phyloP scores from a whole-genome alignment of 2,113 vertebrate genomes.

The Pachyramphus minor region DNA sequence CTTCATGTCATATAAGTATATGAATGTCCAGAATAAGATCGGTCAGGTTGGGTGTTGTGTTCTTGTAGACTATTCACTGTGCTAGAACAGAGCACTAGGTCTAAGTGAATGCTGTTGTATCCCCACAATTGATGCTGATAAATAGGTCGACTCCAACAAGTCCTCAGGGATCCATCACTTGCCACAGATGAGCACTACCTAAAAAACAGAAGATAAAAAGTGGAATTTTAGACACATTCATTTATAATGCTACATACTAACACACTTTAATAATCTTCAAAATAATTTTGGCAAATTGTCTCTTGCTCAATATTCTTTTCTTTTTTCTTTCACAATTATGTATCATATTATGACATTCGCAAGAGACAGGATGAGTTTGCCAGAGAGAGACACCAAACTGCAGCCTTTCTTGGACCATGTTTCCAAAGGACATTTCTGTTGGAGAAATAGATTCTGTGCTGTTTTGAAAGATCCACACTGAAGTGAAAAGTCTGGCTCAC shows the following conservation, averaged over 20 bases:
- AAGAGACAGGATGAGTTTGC: not conserved
- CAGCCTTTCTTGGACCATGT: not conserved
- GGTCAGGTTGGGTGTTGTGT: not conserved
- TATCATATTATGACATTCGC: not conserved
- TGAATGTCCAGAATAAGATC: not conserved
- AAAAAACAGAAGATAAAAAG: not conserved
- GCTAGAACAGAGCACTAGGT: not conserved
- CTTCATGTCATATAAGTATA: not conserved
- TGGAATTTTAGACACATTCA: not conserved
- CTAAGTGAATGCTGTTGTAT: not conserved
- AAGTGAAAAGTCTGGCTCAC: not conserved
- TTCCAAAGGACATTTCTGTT: not conserved
- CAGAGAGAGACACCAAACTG: not conserved
- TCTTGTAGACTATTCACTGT: not conserved
- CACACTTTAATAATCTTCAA: not conserved
- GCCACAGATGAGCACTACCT: rapidly evolving
- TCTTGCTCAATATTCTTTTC: not conserved
- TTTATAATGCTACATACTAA: not conserved
- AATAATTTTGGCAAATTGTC: not conserved
- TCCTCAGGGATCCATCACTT: not conserved
- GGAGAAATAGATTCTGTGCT: not conserved
- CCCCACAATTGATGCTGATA: not conserved
- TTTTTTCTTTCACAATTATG: not conserved
- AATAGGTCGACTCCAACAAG: not conserved
- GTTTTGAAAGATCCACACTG: not conserved